These are phyloP conservation scores for Myrmecobius fasciatus DNA, from an alignment of 2,113 vertebrate genomes.

Conservation along the genomic window DNA sequence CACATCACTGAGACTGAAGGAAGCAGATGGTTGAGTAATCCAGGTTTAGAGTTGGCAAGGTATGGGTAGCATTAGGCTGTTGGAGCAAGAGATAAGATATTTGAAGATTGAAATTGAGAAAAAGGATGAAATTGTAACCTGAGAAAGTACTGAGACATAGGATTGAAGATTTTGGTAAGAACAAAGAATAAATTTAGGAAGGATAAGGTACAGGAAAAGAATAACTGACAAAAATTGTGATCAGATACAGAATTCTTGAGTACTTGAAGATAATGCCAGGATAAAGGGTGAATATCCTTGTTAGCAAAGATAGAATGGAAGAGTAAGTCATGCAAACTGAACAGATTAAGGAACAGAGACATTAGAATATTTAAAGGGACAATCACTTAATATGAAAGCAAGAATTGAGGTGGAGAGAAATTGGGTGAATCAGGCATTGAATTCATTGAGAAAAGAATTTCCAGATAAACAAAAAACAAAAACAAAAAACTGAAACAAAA, in stretches of 20 bases:
- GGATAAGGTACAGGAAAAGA: not conserved
- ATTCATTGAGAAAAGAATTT: not conserved
- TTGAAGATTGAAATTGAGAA: not conserved
- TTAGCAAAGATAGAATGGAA: not conserved
- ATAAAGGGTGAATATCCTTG: not conserved
- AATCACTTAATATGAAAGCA: not conserved
- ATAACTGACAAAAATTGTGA: not conserved
- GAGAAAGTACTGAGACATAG: not conserved
- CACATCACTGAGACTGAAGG: not conserved
- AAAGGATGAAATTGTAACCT: not conserved
- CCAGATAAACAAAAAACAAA: not conserved
- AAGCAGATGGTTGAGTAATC: not conserved
- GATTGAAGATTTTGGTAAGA: not conserved
- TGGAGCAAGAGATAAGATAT: not conserved
- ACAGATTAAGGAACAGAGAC: not conserved
- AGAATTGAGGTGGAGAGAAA: not conserved
- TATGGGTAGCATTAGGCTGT: not conserved
- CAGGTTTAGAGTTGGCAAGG: not conserved
- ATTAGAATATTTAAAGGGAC: not conserved
- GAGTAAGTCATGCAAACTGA: not conserved
- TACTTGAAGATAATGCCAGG: not conserved
- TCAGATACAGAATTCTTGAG: not conserved
- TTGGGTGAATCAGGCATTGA: not conserved
- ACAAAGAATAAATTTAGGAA: not conserved
- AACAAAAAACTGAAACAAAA: too few species aligned